These are phyloP conservation scores for Rhorus exstirpatorius DNA, from an alignment of 2,888 invertebrate genomes.

Conservation along the genomic window DNA sequence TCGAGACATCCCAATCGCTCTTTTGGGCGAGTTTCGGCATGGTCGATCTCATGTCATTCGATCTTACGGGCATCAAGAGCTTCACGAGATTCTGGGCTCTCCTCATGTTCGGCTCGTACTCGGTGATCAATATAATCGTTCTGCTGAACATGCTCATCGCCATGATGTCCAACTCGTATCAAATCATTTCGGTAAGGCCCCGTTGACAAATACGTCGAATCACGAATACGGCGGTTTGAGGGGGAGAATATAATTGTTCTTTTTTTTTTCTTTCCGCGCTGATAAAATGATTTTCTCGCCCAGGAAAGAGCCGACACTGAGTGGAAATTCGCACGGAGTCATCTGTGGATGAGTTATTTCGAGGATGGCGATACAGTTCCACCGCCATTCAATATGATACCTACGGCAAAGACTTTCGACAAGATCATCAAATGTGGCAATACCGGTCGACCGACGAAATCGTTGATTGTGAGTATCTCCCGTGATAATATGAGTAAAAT, in stretches of 20 bases:
- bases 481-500: background rate
- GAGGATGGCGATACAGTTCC: conserved; percentile 97
- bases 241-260: background rate
- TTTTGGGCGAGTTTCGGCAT: conserved; percentile 99
- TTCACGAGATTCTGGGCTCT: conserved; percentile 99
- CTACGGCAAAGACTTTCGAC: conserved; percentile 92
- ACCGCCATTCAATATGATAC: conserved; percentile 97
- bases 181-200: conserved; percentile 96
- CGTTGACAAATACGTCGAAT: background rate
- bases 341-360: conserved; percentile 99
- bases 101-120: conserved; percentile 98
- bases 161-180: conserved; percentile 99
- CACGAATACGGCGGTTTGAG: background rate
- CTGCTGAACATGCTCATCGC: conserved; percentile 99
- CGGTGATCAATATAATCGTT: conserved; percentile 98
- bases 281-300: conserved; percentile 50
- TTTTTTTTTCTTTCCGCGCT: background rate
- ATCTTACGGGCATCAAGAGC: conserved; percentile 97
- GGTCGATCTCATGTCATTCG: conserved; percentile 97
- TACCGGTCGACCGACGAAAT: conserved; percentile 87
- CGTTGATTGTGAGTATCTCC: conserved; percentile 87
- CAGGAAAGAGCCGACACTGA: conserved; percentile 97
- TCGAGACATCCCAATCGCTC: conserved; percentile 98
- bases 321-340: conserved; percentile 99
- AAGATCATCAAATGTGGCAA: conserved; percentile 87